These are phyloP conservation scores for Athene noctua DNA, from an alignment of 2,113 vertebrate species.

Conservation along the genomic window DNA sequence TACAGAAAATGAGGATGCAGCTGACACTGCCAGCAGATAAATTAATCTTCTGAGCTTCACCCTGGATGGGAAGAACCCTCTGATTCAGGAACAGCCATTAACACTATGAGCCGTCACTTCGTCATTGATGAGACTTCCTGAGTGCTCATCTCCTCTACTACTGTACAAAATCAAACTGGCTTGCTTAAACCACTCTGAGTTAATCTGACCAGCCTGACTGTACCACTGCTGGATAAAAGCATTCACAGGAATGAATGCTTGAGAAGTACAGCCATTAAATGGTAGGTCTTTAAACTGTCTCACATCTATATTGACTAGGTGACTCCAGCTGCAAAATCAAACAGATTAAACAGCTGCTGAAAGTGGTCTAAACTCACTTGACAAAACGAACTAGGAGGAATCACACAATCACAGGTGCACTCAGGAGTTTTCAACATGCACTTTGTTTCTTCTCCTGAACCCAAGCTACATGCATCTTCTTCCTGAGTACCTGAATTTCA, in stretches of 20 bases:
- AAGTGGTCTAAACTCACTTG: not conserved
- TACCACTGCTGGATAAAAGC: not conserved
- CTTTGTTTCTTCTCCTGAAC: not conserved
- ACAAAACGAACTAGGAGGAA: not conserved
- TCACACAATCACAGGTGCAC: not conserved
- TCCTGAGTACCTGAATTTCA: not conserved
- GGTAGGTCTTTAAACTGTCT: not conserved
- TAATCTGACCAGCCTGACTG: not conserved
- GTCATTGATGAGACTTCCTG: not conserved
- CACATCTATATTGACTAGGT: not conserved
- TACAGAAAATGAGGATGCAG: not conserved
- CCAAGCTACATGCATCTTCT: not conserved
- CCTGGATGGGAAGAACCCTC: not conserved
- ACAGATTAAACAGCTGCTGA: not conserved
- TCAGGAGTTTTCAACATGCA: not conserved
- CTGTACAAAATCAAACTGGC: not conserved
- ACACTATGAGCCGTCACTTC: not conserved
- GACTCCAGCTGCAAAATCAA: not conserved
- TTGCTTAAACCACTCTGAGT: not conserved
- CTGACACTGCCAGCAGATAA: not conserved
- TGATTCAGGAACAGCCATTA: not conserved
- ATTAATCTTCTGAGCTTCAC: not conserved
- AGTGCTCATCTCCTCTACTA: not conserved
- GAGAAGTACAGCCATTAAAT: not conserved
- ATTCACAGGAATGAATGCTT: not conserved